Conservation (phyloP, 2,888 invertebrate species). For the Epsilonema sp. region DNA sequence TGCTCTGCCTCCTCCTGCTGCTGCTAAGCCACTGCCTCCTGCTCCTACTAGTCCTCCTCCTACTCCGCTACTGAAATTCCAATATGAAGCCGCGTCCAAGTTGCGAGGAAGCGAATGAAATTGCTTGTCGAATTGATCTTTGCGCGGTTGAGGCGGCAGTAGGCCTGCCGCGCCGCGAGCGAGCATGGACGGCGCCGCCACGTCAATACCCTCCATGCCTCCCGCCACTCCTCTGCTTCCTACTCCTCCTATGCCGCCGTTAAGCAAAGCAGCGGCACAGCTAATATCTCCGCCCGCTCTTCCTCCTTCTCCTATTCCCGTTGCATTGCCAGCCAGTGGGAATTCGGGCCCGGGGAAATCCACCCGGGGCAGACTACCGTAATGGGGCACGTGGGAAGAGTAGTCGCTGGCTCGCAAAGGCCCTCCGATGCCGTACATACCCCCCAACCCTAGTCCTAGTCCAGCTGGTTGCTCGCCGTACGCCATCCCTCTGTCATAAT, state of each 20-base stretch:
- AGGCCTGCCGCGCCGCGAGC: not conserved
- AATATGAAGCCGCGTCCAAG: too few species aligned
- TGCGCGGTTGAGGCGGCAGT: not conserved
- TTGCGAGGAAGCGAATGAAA: conserved; percentile 24
- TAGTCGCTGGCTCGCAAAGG: conserved; percentile 15
- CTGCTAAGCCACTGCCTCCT: too few species aligned
- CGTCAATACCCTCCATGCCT: too few species aligned
- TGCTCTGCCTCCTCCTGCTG: too few species aligned
- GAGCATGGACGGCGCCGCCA: not conserved
- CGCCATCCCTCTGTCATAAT: not conserved
- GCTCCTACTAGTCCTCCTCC: too few species aligned
- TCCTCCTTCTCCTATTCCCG: not conserved
- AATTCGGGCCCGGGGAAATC: conserved; percentile 12
- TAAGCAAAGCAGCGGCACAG: not conserved
- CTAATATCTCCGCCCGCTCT: conserved; percentile 7
- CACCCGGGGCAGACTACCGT: conserved; percentile 21
- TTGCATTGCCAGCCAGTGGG: too few species aligned
- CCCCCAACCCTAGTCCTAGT: not conserved
- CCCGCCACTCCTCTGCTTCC: not conserved
- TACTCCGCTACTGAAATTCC: too few species aligned
- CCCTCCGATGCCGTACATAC: too few species aligned
- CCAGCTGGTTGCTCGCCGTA: not conserved
- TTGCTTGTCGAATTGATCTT: conserved; percentile 5
- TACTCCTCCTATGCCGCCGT: too few species aligned
- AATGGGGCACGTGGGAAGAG: conserved; percentile 19